Base-by-base conservation (phyloP, 2,888 invertebrate genomes). In the Ennomos fuscantarius region DNA sequence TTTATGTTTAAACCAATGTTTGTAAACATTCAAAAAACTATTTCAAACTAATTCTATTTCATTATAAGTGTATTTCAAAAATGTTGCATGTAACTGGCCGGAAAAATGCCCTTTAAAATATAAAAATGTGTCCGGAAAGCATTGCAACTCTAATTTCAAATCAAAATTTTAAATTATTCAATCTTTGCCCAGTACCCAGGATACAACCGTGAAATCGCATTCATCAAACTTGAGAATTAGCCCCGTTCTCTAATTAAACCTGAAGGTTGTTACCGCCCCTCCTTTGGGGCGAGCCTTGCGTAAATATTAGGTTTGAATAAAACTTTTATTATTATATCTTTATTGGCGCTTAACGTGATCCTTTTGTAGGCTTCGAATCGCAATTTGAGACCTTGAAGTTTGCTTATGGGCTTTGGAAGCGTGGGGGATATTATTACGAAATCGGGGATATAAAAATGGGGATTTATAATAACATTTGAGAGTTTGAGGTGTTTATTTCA, bases 181-280 rank as follows among this genome's bases (percentile, higher is more conserved):
- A 72, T 70, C 68, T 65, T 66, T 24, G 6, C 24, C 24, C 24
- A 24, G 24, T 5, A 24, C 24, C 63, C 53, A 53, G 71, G 63
- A 68, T 80, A 79, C 82, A 82, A 82, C 84, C 84, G 81, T 84
- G 82, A 83, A 87, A 87, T 90, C 87, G 84, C 86, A 89, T 90
- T 89, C 88, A 89, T 89, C 90, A 89, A 90, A 89, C 89, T 90
- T 90, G 84, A 79, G 80, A 87, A 88, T 87, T 87, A 87, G 84
- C 86, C 80, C 76, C 81, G 79, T 76, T 81, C 81, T 82, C 87
- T 89, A 87, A 90, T 90, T 89, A 89, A 88, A 87, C 84, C 87
- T 86, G 87, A 78, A 84, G 83, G 86, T 83, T 80, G 82, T 83
- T 84, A 85, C 83, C 82, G 71, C 72, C 73, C 60, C 66, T 69